A percentile compares a stretch with the other conserved stretches of the same genome.
Conservation (phyloP, 2,113 vertebrate genomes). For the Pachycephala philippinensis region DNA sequence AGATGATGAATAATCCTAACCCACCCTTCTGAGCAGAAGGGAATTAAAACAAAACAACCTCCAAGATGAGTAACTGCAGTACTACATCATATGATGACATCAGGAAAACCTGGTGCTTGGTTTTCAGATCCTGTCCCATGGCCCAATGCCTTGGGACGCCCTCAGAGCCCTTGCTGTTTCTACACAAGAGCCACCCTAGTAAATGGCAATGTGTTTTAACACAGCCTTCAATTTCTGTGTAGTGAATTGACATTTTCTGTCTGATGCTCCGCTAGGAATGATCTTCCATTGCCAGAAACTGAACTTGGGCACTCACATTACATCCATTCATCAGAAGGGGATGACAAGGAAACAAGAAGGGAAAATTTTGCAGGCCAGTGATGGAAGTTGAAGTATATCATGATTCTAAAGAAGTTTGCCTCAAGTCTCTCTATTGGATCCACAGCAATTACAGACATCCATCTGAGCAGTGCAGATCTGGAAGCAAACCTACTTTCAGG, state of each 20-base stretch:
- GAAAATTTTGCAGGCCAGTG: not conserved
- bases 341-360: not conserved
- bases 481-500: not conserved
- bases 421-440: not conserved
- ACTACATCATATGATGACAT: not conserved
- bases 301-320: not conserved
- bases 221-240: not conserved
- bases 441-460: not conserved
- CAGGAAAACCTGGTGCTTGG: not conserved
- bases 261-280: not conserved
- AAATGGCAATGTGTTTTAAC: not conserved
- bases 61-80: not conserved
- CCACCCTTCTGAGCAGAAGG: conserved; percentile 20
- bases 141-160: not conserved
- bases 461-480: not conserved
- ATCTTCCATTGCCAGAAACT: not conserved
- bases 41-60: not conserved
- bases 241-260: not conserved
- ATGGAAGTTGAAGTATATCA: rapidly evolving
- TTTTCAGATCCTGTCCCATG: not conserved
- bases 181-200: not conserved
- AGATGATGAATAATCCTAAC: not conserved
- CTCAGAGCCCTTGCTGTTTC: not conserved
- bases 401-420: not conserved
- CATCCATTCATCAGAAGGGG: not conserved